Conservation (phyloP, 2,888 invertebrate species). For the Lagria hirta region DNA sequence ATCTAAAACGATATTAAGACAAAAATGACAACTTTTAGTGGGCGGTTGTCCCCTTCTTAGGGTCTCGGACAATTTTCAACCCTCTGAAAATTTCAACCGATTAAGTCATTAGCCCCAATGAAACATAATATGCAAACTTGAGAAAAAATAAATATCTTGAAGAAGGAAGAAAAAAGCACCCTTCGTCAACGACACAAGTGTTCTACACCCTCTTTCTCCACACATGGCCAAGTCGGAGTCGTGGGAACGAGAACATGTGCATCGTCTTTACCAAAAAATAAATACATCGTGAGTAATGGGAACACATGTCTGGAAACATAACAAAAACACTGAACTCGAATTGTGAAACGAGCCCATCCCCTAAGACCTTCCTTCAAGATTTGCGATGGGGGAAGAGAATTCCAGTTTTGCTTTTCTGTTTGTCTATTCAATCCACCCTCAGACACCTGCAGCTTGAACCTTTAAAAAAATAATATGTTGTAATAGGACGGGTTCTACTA, state of each 20-base stretch:
- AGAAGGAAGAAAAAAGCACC: constrained; percentile 37
- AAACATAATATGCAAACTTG: too few relatives aligned
- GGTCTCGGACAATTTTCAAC: too few relatives aligned
- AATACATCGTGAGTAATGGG: constrained; percentile 29
- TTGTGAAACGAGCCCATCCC: constrained; percentile 16
- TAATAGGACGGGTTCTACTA: constrained; percentile 2
- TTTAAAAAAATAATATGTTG: constrained; percentile 3
- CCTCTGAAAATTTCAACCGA: too few relatives aligned
- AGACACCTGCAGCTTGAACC: constrained; percentile 28
- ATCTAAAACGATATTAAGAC: too few relatives aligned
- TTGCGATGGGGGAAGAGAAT: constrained; percentile 11
- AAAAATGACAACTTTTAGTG: too few relatives aligned
- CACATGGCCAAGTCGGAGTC: constrained; percentile 43
- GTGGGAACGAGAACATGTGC: constrained; percentile 48
- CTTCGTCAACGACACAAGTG: constrained; percentile 36
- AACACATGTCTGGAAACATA: constrained; percentile 20
- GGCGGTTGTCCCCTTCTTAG: too few relatives aligned
- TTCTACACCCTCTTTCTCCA: constrained; percentile 39
- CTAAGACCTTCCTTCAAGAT: constrained; percentile 9
- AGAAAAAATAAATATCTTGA: too few relatives aligned
- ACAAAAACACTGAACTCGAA: constrained; percentile 21
- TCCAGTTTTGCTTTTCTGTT: constrained; percentile 25
- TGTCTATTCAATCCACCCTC: constrained; percentile 24
- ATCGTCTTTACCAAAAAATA: constrained; percentile 35
- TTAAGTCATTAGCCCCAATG: too few relatives aligned